A percentile compares a stretch with the other conserved stretches of the same genome.
These are phyloP conservation scores for Dorcus parallelipipedus DNA, from an alignment of 2,888 invertebrate species.

Conservation along the genomic window DNA sequence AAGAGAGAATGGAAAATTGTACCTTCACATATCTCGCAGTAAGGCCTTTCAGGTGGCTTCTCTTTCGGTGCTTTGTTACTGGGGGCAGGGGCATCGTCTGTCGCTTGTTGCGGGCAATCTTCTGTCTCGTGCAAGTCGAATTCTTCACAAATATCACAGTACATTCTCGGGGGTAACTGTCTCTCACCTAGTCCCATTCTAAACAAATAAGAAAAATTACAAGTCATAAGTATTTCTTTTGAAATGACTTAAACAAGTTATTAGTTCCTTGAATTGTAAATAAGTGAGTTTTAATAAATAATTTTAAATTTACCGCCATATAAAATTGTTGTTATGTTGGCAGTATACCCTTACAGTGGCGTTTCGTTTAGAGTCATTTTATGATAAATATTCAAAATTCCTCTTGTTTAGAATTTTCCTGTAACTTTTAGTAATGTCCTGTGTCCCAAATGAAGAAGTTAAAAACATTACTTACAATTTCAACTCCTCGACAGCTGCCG, in stretches of 20 bases:
- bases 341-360: not conserved
- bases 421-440: too few species aligned
- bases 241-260: too few species aligned
- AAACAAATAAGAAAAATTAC: constrained; percentile 12
- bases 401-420: too few species aligned
- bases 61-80: constrained; percentile 38
- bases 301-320: not conserved
- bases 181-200: constrained; percentile 37
- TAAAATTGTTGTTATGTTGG: not conserved
- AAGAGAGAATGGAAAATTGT: not conserved
- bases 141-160: constrained; percentile 96
- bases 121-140: constrained; percentile 97
- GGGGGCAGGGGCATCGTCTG: constrained; percentile 44
- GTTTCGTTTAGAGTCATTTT: too few species aligned
- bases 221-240: too few species aligned
- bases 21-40: constrained; percentile 94
- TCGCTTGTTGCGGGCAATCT: constrained; percentile 87
- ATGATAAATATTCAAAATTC: too few species aligned
- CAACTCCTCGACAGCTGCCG: constrained; percentile 44
- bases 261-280: too few species aligned
- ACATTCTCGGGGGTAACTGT: constrained; percentile 71
- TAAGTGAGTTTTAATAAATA: too few species aligned
- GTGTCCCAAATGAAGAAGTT: not conserved
- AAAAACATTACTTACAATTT: constrained; percentile 45
- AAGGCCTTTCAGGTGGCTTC: constrained; percentile 62